These are phyloP conservation scores for Knipowitschia caucasica DNA, from an alignment of 2,797 vertebrate genomes.

Conservation along the genomic window DNA sequence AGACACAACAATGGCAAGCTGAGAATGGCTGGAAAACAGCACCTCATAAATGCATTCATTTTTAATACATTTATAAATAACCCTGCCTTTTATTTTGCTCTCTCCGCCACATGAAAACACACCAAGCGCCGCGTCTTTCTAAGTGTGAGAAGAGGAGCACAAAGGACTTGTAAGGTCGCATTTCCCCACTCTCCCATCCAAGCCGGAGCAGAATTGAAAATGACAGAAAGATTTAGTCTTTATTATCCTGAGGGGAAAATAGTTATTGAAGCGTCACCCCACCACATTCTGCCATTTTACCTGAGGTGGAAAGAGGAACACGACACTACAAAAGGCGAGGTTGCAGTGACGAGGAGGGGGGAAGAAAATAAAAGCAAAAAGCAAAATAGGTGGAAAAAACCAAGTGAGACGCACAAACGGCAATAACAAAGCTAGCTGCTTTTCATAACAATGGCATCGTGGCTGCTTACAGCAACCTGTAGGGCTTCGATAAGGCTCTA, in stretches of 20 bases:
- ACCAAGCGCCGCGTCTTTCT: constrained; percentile 54
- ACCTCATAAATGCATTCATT: constrained; percentile 75
- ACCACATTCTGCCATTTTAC: constrained; percentile 71
- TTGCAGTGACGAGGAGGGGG: constrained; percentile 37
- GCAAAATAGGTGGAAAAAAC: constrained; percentile 62
- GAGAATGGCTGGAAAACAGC: constrained; percentile 71
- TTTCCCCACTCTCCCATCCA: constrained; percentile 75
- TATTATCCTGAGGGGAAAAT: constrained; percentile 77
- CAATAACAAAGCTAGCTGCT: constrained; percentile 74
- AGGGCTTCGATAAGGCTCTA: constrained; percentile 77
- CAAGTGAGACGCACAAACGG: constrained; percentile 66
- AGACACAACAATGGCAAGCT: constrained; percentile 66
- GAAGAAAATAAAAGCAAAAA: constrained; percentile 65
- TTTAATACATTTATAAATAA: constrained; percentile 83
- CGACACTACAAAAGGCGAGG: constrained; percentile 68
- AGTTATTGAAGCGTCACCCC: constrained; percentile 74
- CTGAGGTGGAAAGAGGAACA: constrained; percentile 71
- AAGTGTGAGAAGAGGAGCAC: constrained; percentile 56
- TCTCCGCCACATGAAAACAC: constrained; percentile 57
- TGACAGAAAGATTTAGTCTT: constrained; percentile 82
- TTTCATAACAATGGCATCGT: constrained; percentile 81
- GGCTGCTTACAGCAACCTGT: constrained; percentile 81
- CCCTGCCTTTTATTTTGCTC: constrained; percentile 68
- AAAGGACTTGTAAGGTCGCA: constrained; percentile 78
- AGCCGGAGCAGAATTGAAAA: constrained; percentile 74